Evolutionary conservation across 2,113 vertebrate genomes (phyloP), one percentile per base, ranked within the genome.

Genomic region (Passerina amoena): DNA sequence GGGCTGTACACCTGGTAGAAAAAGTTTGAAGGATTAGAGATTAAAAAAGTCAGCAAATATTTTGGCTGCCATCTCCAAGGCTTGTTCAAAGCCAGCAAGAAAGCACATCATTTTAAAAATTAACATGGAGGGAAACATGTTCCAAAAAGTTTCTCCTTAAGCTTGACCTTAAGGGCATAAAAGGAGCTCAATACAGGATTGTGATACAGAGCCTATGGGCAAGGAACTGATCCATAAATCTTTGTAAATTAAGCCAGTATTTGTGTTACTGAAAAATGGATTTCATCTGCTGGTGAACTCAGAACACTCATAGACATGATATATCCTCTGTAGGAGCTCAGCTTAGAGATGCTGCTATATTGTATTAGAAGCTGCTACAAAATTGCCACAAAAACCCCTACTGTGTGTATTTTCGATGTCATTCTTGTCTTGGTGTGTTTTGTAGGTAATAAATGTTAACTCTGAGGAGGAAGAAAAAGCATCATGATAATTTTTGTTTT

Each of bases 141-240:
- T 53, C 69, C 61, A 71, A 75, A 88, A 87, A 21, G 4, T 21
- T 86, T 91, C 60, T 95, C 24, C 16, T 70, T 73, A 86, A 79
- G 20, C 48, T 73, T 79, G 31, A 28, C 72, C 78, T 56, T 76
- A 65, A 79, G 84, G 78, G 57, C 45, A 61, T 13, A 70, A 56
- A 77, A 90, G 38, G 25, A 90, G 30, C 54, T 92, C 88, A 88
- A 83, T 69, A 82, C 24, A 47, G 42, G 73, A 82, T 53, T 63
- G 75, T 47, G 35, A 85, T 76, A 33, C 61, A 57, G 68, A 91
- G 59, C 57, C 60, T 45, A 69, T 3, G 4, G 70, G 33, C 63
- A 91, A 95, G 75, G 94, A 95, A 95, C 79, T 89, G 87, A 97
- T 94, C 78, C 54, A 87, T 82, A 90, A 87, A 91, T 92, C 85